Conservation (phyloP, 2,113 vertebrate species). For the Marmota monax region DNA sequence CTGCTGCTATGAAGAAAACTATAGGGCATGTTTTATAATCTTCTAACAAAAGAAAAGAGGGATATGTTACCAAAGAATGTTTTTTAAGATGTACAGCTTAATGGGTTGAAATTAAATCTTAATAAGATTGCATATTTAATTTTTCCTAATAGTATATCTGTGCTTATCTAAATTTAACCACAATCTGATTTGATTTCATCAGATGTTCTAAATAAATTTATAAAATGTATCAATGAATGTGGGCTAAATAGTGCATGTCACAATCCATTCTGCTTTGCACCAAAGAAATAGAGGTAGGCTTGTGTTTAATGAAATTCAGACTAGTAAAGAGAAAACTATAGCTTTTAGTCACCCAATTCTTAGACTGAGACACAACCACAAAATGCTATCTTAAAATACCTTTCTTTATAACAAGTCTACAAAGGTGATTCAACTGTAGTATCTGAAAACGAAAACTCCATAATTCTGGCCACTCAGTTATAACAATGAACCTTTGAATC, state of each 20-base stretch:
- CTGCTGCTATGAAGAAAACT: conserved; percentile 56
- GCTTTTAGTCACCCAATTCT: not conserved
- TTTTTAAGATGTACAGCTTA: conserved; percentile 47
- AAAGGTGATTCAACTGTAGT: not conserved
- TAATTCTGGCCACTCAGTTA: not conserved
- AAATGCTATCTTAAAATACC: conserved; percentile 29
- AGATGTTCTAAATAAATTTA: not conserved
- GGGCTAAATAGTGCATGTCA: not conserved
- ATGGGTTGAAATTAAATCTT: conserved; percentile 58
- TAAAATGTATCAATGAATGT: conserved; percentile 44
- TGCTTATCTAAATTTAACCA: conserved; percentile 63
- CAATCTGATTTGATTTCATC: not conserved
- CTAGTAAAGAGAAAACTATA: not conserved
- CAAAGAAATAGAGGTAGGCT: conserved; percentile 53
- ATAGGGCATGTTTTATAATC: not conserved
- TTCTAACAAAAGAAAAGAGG: conserved; percentile 58
- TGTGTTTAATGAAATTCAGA: not conserved
- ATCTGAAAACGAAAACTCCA: not conserved
- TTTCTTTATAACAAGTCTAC: not conserved
- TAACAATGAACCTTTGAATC: not conserved
- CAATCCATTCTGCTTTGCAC: not conserved
- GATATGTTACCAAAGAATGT: conserved; percentile 9
- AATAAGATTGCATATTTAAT: conserved; percentile 60
- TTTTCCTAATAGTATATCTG: conserved; percentile 65
- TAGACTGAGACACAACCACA: not conserved